phyloP scores from a whole-genome alignment of 1,140 invertebrate species.

The Cydia strobilella region DNA sequence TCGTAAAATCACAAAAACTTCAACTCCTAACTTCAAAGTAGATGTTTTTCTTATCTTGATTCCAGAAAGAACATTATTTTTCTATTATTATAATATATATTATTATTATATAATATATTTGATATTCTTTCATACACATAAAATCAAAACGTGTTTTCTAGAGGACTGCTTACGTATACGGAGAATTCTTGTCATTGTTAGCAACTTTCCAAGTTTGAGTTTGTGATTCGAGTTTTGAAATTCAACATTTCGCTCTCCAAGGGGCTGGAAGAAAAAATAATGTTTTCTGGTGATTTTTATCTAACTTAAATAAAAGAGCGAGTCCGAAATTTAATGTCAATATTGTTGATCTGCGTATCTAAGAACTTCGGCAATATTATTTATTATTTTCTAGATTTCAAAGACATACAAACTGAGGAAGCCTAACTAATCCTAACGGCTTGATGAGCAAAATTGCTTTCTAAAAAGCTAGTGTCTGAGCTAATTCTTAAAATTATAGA shows the following conservation, averaged over 20 bases:
- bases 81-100: background rate
- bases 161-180: slow-evolving; percentile 10
- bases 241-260: background rate
- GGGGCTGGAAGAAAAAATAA: background rate
- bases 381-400: no score
- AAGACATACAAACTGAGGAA: no score
- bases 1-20: background rate
- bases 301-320: background rate
- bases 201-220: slow-evolving; percentile 3
- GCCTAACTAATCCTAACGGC: no score
- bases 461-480: no score
- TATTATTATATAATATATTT: background rate
- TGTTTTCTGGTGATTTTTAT: background rate
- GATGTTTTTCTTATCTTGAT: background rate
- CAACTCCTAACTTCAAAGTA: background rate
- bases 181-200: slow-evolving; percentile 10
- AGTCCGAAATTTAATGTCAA: background rate
- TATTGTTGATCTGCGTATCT: background rate
- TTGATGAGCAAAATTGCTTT: no score
- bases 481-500: no score
- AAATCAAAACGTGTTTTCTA: slow-evolving; percentile 5
- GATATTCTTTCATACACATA: background rate
- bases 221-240: slow-evolving; percentile 13
- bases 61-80: background rate
- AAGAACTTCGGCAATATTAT: no score